A percentile compares a stretch with the other conserved stretches of the same genome.
Evolutionary conservation across 2,888 invertebrate species (phyloP).

Genomic region (Drosophila meridionalis): DNA sequence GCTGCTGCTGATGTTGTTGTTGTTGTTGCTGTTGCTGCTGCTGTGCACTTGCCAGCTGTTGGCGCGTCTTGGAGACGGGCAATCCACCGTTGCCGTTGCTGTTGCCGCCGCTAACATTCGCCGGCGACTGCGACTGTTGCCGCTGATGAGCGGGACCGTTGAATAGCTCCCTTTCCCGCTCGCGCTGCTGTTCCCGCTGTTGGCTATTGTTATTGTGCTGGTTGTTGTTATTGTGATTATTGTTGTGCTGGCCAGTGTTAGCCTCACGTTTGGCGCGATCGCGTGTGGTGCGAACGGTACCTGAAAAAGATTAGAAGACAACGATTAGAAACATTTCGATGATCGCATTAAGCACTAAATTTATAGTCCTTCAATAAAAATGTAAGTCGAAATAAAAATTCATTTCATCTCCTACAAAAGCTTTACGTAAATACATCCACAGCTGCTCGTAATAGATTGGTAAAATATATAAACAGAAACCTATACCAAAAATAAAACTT

Average conservation of each 20-base stretch:
- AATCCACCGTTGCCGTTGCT: constrained; percentile 23
- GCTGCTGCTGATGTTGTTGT: constrained; percentile 60
- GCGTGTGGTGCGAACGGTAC: constrained; percentile 84
- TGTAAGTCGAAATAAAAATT: neutral
- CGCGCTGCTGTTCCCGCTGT: constrained; percentile 51
- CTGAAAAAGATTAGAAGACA: constrained; percentile 49
- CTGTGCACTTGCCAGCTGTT: constrained; percentile 67
- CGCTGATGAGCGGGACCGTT: constrained; percentile 56
- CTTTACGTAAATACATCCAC: neutral
- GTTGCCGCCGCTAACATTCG: constrained; percentile 59
- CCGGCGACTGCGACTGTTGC: constrained; percentile 67
- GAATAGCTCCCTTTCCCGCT: constrained; percentile 36
- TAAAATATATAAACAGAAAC: neutral
- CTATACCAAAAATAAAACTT: neutral
- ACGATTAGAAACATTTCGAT: constrained; percentile 2
- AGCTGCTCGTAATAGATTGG: too few relatives aligned
- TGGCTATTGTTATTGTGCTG: constrained; percentile 37
- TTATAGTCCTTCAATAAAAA: neutral
- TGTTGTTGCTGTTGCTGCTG: constrained; percentile 62
- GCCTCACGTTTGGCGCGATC: constrained; percentile 85
- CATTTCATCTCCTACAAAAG: neutral
- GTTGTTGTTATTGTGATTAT: constrained; percentile 60
- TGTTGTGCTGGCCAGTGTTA: constrained; percentile 77
- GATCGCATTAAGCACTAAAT: neutral
- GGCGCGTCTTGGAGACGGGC: constrained; percentile 71